Evolutionary conservation across 2,888 invertebrate genomes (phyloP), one percentile per base, ranked within the genome.

Genomic region (Sipunculus nudus): DNA sequence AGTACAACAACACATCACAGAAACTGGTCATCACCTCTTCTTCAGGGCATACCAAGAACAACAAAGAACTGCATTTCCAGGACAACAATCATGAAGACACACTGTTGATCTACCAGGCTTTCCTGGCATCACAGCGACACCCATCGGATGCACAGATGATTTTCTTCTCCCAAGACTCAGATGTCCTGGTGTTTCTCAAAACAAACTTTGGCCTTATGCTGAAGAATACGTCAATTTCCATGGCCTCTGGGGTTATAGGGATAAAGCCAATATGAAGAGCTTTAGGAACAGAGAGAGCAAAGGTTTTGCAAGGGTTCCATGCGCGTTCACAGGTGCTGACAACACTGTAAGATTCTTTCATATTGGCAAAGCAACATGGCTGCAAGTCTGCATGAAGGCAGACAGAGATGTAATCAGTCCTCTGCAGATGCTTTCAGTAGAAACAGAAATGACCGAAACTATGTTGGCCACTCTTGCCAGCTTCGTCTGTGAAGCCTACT

Each of bases 291-390:
- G 26, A 28, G 4, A 46, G 26, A 23, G 46, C 46, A 10, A 23
- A 46, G n/a, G 46, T 28, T 46, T 23, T 46, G 25, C 26, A 23
- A 3, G 10, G 4, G 16, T 46, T 46, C 46, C 46, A 46, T 46
- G 46, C n/a, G n/a, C 46, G 3, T 46, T 46, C 16, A 59, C 59
- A 29, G 53, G 46, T 16, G 46, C 59, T 23, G 59, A 59, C 46
- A 59, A 40, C 53, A 55, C 53, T 31, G 29, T 43, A 26, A 26
- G 59, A 3, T 56, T 59, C 32, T 47, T 53, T 54, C 38, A 45
- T 19, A 54, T 59, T 43, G 59, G 38, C 53, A 59, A 59, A 23
- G 35, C 43, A 40, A 59, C 59, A 41, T 56, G 59, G 53, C 46
- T 59, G 29, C 45, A 55, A 13, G 23, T 10, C 21, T 52, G 8